Conservation (phyloP, 2,888 invertebrate genomes). For the Eulithis testata region DNA sequence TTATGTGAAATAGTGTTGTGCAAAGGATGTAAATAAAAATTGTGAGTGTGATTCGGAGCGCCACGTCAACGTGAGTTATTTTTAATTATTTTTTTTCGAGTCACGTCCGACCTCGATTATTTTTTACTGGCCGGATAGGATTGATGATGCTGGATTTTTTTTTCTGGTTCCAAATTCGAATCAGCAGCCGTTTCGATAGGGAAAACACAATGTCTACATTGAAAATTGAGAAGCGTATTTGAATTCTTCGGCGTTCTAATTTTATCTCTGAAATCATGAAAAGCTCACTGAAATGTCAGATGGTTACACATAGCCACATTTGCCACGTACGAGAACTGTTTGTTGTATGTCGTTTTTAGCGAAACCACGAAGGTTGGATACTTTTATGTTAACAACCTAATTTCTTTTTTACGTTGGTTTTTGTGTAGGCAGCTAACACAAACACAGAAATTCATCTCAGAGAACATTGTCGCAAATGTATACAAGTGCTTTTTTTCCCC, state of each 20-base stretch:
- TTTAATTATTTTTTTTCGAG: slow-evolving; percentile 30
- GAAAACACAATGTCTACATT: background rate
- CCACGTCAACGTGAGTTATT: slow-evolving; percentile 44
- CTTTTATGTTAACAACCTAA: background rate
- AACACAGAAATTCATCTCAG: too few species aligned
- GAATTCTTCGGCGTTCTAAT: slow-evolving; percentile 24
- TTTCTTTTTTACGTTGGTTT: background rate
- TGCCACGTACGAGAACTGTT: slow-evolving; percentile 2
- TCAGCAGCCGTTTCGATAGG: background rate
- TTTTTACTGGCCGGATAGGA: slow-evolving; percentile 24
- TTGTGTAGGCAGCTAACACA: too few species aligned
- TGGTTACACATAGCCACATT: slow-evolving; percentile 9
- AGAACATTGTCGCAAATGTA: too few species aligned
- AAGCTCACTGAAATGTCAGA: slow-evolving; percentile 22
- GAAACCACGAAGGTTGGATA: background rate
- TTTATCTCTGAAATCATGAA: slow-evolving; percentile 21
- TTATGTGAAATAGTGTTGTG: slow-evolving; percentile 34
- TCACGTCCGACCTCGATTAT: slow-evolving; percentile 33
- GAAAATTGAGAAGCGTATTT: background rate
- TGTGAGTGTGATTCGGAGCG: slow-evolving; percentile 37
- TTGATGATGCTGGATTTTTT: slow-evolving; percentile 23
- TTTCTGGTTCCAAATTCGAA: slow-evolving; percentile 21
- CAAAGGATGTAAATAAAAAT: slow-evolving; percentile 34
- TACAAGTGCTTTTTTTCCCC: too few species aligned
- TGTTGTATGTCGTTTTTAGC: background rate